Evolutionary conservation across 2,888 invertebrate genomes (phyloP).

Genomic region (Endomychus coccineus): DNA sequence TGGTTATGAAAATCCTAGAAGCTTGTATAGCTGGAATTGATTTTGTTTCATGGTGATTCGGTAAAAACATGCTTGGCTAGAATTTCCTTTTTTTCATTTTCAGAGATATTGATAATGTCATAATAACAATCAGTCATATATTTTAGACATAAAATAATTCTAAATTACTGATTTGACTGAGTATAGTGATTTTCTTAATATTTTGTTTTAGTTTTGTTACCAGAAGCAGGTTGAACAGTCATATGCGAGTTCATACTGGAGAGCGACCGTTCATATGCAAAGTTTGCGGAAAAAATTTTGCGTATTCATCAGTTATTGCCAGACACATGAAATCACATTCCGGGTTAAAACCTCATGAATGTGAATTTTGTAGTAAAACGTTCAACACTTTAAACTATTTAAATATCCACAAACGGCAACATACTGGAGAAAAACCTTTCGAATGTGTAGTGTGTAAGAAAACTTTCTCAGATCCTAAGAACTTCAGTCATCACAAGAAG

Average conservation of each 20-base stretch:
- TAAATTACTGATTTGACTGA: too few relatives aligned
- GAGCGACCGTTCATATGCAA: constrained; percentile 31
- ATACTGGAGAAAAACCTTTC: constrained; percentile 33
- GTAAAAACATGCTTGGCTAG: too few relatives aligned
- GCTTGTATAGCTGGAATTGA: too few relatives aligned
- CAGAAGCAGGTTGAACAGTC: constrained; percentile 30
- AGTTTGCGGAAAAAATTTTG: constrained; percentile 30
- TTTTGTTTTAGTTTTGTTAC: constrained; percentile 35
- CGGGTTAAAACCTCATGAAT: constrained; percentile 26
- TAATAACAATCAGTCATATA: too few relatives aligned
- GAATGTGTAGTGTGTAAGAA: constrained; percentile 29
- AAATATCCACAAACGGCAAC: constrained; percentile 30
- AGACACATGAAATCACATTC: constrained; percentile 27
- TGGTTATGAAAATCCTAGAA: too few relatives aligned
- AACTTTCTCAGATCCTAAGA: constrained; percentile 33
- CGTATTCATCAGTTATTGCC: constrained; percentile 25
- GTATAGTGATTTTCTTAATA: too few relatives aligned
- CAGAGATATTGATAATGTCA: too few relatives aligned
- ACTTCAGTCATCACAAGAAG: constrained; percentile 29
- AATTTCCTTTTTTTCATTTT: too few relatives aligned
- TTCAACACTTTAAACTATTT: constrained; percentile 31
- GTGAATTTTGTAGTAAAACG: constrained; percentile 29
- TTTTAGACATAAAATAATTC: too few relatives aligned
- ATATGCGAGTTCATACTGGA: constrained; percentile 30
- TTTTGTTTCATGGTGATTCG: too few relatives aligned